phyloP scores from a whole-genome alignment of 2,888 invertebrate species.

The Agrotis ipsilon region DNA sequence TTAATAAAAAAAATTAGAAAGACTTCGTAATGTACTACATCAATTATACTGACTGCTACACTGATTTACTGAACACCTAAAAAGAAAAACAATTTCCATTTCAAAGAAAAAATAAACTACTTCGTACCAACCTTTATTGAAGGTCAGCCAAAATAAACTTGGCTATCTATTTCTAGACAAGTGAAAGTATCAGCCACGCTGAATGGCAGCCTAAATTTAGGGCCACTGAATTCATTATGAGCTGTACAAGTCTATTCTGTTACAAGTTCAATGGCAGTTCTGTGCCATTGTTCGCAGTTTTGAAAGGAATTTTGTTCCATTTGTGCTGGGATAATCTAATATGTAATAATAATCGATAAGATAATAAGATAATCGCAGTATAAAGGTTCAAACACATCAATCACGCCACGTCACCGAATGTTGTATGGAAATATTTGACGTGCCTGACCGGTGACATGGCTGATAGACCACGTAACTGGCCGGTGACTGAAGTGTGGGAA shows the following conservation, averaged over 20 bases:
- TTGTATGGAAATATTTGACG: no score
- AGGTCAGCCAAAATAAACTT: slow-evolving; percentile 33
- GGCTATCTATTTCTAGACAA: slow-evolving; percentile 40
- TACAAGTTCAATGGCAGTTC: slow-evolving; percentile 20
- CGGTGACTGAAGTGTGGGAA: no score
- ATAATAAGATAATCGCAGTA: no score
- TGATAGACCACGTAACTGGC: no score
- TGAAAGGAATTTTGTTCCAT: background rate
- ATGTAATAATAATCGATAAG: no score
- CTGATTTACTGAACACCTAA: background rate
- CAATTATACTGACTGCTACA: no score
- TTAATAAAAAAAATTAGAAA: no score
- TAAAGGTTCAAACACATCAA: no score
- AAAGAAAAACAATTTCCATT: background rate
- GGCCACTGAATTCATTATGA: slow-evolving; percentile 40
- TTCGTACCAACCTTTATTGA: slow-evolving; percentile 5
- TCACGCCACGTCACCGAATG: no score
- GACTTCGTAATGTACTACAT: no score
- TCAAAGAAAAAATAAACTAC: background rate
- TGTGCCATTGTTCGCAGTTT: background rate
- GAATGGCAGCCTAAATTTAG: slow-evolving; percentile 48
- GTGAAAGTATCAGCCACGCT: slow-evolving; percentile 33
- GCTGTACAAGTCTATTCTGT: slow-evolving; percentile 24
- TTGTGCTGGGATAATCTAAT: background rate
- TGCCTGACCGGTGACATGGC: no score